Evolutionary conservation across 64 coral and sea anemone genomes (phyloP).

Genomic region (Montipora capricornis): DNA sequence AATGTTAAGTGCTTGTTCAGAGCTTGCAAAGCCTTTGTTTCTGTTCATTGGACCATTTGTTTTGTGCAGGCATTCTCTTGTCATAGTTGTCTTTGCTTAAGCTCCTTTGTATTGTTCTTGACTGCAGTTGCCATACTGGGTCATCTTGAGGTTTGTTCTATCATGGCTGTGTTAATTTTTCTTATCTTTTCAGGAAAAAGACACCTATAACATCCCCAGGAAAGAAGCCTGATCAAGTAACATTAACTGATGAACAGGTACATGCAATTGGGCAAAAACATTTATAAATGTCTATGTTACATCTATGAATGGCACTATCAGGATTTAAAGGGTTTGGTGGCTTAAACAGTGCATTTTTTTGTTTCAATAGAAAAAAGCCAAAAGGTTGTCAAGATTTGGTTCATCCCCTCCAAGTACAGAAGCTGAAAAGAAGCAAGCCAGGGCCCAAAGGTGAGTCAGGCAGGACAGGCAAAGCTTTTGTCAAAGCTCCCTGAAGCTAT

Average conservation of each 20-base stretch:
- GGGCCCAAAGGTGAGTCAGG: conserved; percentile 68
- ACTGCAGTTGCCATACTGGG: too few species aligned
- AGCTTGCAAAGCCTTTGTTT: too few species aligned
- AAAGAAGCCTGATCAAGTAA: conserved; percentile 14
- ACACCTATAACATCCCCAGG: conserved; percentile 17
- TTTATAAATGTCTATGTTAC: too few species aligned
- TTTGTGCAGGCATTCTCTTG: too few species aligned
- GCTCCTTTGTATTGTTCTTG: too few species aligned
- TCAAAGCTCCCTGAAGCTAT: too few species aligned
- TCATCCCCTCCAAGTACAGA: conserved; percentile 40
- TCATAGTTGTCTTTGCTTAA: too few species aligned
- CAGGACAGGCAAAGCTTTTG: too few species aligned
- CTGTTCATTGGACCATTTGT: too few species aligned
- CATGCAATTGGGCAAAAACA: background rate
- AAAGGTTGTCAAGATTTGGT: conserved; percentile 82
- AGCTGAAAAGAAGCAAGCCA: conserved; percentile 68
- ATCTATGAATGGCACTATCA: too few species aligned
- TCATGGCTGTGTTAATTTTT: background rate
- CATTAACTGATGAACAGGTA: conserved; percentile 29
- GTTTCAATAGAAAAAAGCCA: conserved; percentile 52
- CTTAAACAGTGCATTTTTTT: background rate
- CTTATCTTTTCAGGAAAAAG: conserved; percentile 6
- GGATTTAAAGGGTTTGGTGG: background rate
- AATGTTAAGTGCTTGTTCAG: too few species aligned
- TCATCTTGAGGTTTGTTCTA: too few species aligned